Conservation (phyloP, 2,888 invertebrate species). For the Napeogenes sylphis region DNA sequence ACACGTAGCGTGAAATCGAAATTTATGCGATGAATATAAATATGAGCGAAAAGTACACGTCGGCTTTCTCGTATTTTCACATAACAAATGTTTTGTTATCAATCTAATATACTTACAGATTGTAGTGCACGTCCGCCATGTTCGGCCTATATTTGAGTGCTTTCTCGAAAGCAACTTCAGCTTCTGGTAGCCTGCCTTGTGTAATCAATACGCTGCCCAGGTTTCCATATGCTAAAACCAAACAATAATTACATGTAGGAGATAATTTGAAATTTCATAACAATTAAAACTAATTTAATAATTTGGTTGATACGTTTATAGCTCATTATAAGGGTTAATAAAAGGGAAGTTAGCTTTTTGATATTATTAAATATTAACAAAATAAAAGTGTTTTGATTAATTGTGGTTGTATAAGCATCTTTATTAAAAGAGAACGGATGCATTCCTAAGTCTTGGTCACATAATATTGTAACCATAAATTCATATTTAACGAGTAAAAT, state of each 20-base stretch:
- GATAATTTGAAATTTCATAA: no score
- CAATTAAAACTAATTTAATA: no score
- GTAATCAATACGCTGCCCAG: constrained; percentile 96
- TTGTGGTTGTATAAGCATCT: no score
- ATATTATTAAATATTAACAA: no score
- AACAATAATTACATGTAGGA: constrained; percentile 23
- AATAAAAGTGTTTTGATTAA: no score
- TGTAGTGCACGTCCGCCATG: constrained; percentile 99
- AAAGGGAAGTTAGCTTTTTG: no score
- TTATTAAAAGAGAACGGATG: no score
- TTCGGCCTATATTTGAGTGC: constrained; percentile 94
- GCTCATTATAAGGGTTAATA: no score
- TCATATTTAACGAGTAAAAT: no score
- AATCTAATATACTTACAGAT: constrained; percentile 87
- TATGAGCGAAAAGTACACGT: constrained; percentile 31
- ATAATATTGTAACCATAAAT: no score
- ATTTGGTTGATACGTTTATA: no score
- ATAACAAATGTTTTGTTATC: constrained; percentile 35
- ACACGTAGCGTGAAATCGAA: constrained; percentile 33
- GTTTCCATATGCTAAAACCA: constrained; percentile 93
- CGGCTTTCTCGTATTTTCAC: constrained; percentile 31
- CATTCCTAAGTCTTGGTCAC: no score
- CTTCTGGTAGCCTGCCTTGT: constrained; percentile 91
- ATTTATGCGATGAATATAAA: constrained; percentile 33
- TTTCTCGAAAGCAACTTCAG: constrained; percentile 93